Base-by-base conservation (phyloP, 2,797 vertebrate species). In the Petrocephalus schoutedeni region DNA sequence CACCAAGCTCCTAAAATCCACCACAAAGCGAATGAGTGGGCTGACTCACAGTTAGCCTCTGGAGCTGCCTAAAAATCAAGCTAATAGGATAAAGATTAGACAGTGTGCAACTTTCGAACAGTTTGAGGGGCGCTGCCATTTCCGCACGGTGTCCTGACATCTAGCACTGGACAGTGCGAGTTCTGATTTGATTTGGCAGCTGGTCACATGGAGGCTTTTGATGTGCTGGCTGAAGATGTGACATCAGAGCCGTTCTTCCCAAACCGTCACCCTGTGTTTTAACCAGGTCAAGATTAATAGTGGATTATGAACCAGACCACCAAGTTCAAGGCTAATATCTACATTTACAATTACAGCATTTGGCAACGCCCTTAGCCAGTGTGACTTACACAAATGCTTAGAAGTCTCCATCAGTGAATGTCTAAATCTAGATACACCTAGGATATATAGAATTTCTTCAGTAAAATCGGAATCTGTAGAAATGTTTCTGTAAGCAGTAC, bases 51-150 rank as follows among this genome's bases (percentile, higher is more conserved):
- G 23, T 86, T 58, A 58, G 53, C 57, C 28, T 36, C 59, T 56
- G 54, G 10, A 64, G 32, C 85, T 56, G 19, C 58, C 14, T 67
- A 28, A 49, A 49, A 86, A 49, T 67, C 59, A 53, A 86, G 59
- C 58, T 86, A 86, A 86, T 86, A 58, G 56, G 28, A 56, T 21
- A 41, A 77, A 45, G 19, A 58, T 32, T 86, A 49, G 32, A 86
- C 36, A 45, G 2, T 56, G 41, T 9, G 21, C 85, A 86, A 45
- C 23, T 59, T 86, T 86, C 4, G n/a, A 19, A 14, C 59, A 61
- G 59, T 67, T 49, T 67, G 57, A 61, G 19, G 21, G 41, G 8
- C 10, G 64, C 14, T 45, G 56, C 45, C 74, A 49, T 45, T 49
- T 80, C 36, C 32, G 41, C 36, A 80, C 1, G 0, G 19, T 49